Evolutionary conservation across 1,140 invertebrate species (phyloP).

Genomic region (Cyphomyrmex costatus): DNA sequence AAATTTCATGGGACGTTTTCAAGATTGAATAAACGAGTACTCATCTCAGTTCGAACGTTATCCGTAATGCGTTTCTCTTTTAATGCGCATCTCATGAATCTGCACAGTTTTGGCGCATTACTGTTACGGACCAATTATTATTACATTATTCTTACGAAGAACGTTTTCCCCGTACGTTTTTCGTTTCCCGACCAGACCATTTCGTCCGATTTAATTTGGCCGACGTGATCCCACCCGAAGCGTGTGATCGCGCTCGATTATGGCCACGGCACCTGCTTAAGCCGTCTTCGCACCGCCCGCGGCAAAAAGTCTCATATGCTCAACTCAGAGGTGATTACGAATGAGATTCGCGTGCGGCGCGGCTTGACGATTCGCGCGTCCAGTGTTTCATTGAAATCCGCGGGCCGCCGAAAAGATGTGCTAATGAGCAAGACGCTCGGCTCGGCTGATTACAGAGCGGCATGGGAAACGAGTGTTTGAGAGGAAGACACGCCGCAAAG

Average conservation of each 20-base stretch:
- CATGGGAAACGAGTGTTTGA: slow-evolving; percentile 64
- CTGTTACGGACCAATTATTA: slow-evolving; percentile 40
- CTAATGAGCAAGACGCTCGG: slow-evolving; percentile 78
- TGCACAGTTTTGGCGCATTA: slow-evolving; percentile 7
- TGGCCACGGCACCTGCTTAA: slow-evolving; percentile 60
- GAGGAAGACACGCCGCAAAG: slow-evolving; percentile 37
- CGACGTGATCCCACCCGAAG: slow-evolving; percentile 17
- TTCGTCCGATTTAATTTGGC: slow-evolving; percentile 54
- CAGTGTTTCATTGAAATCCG: slow-evolving; percentile 73
- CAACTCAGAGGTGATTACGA: slow-evolving; percentile 68
- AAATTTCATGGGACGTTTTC: background rate
- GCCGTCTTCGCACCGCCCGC: slow-evolving; percentile 37
- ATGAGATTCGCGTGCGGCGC: slow-evolving; percentile 63
- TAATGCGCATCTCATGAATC: background rate
- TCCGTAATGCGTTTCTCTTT: background rate
- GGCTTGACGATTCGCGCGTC: slow-evolving; percentile 32
- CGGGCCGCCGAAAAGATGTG: slow-evolving; percentile 59
- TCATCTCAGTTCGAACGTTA: background rate
- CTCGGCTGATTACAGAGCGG: slow-evolving; percentile 78
- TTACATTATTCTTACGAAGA: slow-evolving; percentile 33
- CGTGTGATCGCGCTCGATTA: slow-evolving; percentile 53
- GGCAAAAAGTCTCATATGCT: slow-evolving; percentile 45
- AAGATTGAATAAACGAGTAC: background rate
- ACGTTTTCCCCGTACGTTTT: slow-evolving; percentile 17
- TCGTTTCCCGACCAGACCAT: background rate